A percentile compares a stretch with the other conserved stretches of the same genome.
Evolutionary conservation across 2,797 vertebrate species (phyloP).

Genomic region (Selene dorsalis): DNA sequence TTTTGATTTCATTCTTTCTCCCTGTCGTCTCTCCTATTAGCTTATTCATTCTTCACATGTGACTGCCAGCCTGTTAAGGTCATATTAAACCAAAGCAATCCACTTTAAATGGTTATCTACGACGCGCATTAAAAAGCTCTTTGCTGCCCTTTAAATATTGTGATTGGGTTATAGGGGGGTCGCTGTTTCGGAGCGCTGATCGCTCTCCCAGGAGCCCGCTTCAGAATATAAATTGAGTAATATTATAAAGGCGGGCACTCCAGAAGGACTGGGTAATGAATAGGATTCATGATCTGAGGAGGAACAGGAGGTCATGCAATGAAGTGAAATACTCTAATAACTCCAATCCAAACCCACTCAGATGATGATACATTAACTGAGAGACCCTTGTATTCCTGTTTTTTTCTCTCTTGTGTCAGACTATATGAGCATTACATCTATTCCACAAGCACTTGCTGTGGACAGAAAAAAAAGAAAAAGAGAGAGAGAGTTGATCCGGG

Average conservation of each 20-base stretch:
- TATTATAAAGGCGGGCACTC: constrained; percentile 93
- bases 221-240: constrained; percentile 98
- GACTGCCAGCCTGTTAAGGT: constrained; percentile 88
- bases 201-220: constrained; percentile 91
- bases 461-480: constrained; percentile 14
- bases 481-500: constrained; percentile 61
- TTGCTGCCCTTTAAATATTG: constrained; percentile 92
- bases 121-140: constrained; percentile 88
- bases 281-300: constrained; percentile 93
- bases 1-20: constrained; percentile 85
- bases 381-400: constrained; percentile 88
- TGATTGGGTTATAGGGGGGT: constrained; percentile 89
- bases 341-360: constrained; percentile 93
- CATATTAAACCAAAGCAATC: constrained; percentile 89
- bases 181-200: constrained; percentile 87
- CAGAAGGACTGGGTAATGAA: constrained; percentile 95
- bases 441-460: constrained; percentile 63
- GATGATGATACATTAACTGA: constrained; percentile 97
- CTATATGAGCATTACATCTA: constrained; percentile 69
- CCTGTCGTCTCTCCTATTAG: constrained; percentile 84
- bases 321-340: constrained; percentile 98
- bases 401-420: constrained; percentile 56
- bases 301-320: constrained; percentile 93
- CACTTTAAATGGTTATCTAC: constrained; percentile 90
- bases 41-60: constrained; percentile 89